phyloP scores from a whole-genome alignment of 2,797 vertebrate species.

The Masticophis lateralis region DNA sequence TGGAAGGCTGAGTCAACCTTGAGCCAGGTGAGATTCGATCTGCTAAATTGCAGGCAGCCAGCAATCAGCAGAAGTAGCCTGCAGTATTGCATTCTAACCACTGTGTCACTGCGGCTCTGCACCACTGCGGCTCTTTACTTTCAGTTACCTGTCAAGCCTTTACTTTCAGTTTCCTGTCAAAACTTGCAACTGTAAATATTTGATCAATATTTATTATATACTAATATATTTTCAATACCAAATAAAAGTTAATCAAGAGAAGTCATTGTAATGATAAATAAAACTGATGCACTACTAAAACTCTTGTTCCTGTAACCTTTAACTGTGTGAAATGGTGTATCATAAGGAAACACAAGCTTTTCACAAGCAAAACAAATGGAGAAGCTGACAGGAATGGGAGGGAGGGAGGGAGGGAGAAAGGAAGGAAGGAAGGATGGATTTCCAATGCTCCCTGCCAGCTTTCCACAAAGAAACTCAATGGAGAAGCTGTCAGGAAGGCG shows the following conservation, averaged over 20 bases:
- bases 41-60: no score
- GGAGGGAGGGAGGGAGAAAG: neutral
- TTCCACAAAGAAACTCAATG: neutral
- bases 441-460: neutral
- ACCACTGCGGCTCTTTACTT: neutral
- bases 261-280: neutral
- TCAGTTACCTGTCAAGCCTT: neutral
- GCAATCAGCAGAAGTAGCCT: neutral
- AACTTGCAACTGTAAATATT: neutral
- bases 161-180: neutral
- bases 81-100: neutral
- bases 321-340: neutral
- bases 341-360: neutral
- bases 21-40: no score
- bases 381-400: neutral
- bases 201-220: neutral
- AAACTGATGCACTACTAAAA: neutral
- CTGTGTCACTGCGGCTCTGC: no score
- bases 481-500: neutral
- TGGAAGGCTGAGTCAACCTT: no score
- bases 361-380: neutral
- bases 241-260: neutral
- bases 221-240: neutral
- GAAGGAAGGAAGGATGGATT: neutral
- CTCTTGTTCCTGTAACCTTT: neutral